These are phyloP conservation scores for Centrocercus urophasianus DNA, from an alignment of 2,113 vertebrate genomes.

Conservation along the genomic window DNA sequence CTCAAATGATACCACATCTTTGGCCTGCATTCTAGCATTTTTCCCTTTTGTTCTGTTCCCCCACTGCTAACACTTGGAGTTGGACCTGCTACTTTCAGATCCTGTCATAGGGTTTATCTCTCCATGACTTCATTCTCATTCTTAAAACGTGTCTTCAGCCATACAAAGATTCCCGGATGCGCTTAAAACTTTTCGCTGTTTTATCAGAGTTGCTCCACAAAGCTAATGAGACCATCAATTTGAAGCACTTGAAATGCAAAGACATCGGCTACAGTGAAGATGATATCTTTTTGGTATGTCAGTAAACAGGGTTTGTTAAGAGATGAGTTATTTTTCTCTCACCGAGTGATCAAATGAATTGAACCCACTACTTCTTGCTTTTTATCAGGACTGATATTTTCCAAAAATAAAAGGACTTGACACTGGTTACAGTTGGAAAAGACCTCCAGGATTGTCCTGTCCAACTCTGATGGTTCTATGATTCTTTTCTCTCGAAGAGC, in stretches of 20 bases:
- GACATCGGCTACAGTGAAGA: not conserved
- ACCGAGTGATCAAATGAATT: not conserved
- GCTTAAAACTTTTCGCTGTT: conserved; percentile 87
- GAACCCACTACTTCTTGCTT: not conserved
- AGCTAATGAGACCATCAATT: conserved; percentile 84
- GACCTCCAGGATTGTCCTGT: too few relatives aligned
- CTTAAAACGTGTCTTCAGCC: conserved; percentile 85
- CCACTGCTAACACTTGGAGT: not conserved
- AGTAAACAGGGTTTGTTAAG: not conserved
- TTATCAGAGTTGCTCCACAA: conserved; percentile 86
- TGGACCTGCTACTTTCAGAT: conserved; percentile 72
- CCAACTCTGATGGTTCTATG: too few relatives aligned
- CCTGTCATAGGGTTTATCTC: conserved; percentile 89
- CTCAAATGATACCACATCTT: not conserved
- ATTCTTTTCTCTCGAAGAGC: not conserved
- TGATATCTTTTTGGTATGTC: not conserved
- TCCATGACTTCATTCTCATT: conserved; percentile 81
- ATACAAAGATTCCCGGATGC: conserved; percentile 86
- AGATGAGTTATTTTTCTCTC: not conserved
- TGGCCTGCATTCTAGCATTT: not conserved
- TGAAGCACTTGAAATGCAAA: not conserved
- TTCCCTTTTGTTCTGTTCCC: not conserved
- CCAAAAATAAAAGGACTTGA: not conserved
- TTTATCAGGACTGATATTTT: not conserved
- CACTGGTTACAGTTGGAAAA: not conserved